These are phyloP conservation scores for Calonectris borealis DNA, from an alignment of 2,113 vertebrate species.

Conservation along the genomic window DNA sequence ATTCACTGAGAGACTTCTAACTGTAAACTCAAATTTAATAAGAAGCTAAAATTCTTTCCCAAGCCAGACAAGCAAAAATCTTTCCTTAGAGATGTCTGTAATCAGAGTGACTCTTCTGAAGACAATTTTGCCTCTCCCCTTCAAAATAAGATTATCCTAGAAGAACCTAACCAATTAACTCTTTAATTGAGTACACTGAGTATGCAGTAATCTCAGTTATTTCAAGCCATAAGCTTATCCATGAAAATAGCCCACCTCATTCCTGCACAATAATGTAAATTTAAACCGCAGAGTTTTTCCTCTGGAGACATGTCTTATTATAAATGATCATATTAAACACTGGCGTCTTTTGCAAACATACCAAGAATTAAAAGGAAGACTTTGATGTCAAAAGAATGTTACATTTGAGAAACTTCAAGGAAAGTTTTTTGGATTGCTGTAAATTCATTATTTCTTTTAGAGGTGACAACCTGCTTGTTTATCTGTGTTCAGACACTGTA, in stretches of 20 bases:
- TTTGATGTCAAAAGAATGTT: not conserved
- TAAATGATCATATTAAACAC: not conserved
- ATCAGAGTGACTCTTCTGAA: conserved; percentile 8
- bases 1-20: not conserved
- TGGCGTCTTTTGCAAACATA: not conserved
- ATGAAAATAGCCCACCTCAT: conserved; percentile 10
- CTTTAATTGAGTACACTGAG: not conserved
- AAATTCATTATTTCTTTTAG: not conserved
- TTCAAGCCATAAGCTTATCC: not conserved
- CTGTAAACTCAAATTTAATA: conserved; percentile 2
- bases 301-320: not conserved
- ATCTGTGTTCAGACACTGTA: not conserved
- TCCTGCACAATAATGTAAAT: not conserved
- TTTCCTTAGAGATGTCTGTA: conserved; percentile 4
- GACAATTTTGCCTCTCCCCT: conserved; percentile 8
- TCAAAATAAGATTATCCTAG: conserved; percentile 12
- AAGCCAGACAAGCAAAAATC: conserved; percentile 7
- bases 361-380: not conserved
- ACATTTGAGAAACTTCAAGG: not conserved
- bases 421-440: not conserved
- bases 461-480: not conserved
- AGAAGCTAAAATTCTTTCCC: not conserved
- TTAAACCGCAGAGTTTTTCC: not conserved
- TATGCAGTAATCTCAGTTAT: conserved; percentile 5
- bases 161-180: conserved; percentile 23